Evolutionary conservation across 2,888 invertebrate species (phyloP).

Genomic region (Troides aeacus): DNA sequence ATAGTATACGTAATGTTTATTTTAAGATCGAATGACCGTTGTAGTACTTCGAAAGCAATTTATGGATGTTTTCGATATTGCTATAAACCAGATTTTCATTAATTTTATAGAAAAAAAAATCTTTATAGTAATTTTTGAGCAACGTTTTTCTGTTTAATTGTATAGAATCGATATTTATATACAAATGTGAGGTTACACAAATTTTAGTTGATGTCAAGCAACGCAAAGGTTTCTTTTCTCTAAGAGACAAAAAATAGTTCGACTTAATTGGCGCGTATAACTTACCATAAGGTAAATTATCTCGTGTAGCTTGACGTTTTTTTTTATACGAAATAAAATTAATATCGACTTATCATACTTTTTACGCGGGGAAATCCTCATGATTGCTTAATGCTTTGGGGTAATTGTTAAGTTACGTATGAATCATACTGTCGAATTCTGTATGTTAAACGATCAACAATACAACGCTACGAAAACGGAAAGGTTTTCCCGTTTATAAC

Average conservation of each 20-base stretch:
- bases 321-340: background rate
- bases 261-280: no score
- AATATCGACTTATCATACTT: background rate
- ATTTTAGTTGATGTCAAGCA: no score
- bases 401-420: background rate
- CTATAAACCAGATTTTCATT: background rate
- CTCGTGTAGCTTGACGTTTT: background rate
- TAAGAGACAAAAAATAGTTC: background rate
- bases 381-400: background rate
- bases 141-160: no score
- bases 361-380: constrained; percentile 2
- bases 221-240: background rate
- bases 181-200: no score
- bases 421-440: background rate
- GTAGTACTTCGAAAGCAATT: background rate
- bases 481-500: background rate
- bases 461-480: background rate
- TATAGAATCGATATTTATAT: no score
- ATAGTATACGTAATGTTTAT: background rate
- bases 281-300: background rate
- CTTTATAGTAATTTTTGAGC: no score
- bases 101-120: background rate
- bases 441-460: no score
- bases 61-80: background rate
- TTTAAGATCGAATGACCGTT: background rate